Evolutionary conservation across 2,888 invertebrate genomes (phyloP).

Genomic region (Tetragonisca angustula): DNA sequence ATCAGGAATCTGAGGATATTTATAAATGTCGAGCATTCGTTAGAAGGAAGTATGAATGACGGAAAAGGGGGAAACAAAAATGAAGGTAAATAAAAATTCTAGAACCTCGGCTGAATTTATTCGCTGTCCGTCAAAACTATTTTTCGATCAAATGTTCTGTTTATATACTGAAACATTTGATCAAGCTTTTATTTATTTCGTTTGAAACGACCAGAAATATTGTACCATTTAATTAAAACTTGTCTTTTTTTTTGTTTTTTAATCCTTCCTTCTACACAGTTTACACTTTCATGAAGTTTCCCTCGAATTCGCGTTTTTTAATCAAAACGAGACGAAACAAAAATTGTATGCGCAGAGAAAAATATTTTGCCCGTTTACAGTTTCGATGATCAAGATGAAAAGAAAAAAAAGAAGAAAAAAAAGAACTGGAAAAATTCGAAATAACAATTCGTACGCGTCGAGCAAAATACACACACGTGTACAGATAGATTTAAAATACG

Average conservation of each 20-base stretch:
- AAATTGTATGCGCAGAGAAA: neutral
- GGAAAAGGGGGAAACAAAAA: neutral
- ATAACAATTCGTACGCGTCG: neutral
- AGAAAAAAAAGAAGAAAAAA: neutral
- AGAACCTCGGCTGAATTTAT: neutral
- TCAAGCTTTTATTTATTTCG: neutral
- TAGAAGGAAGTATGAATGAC: no score
- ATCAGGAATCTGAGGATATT: neutral
- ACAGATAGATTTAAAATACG: neutral
- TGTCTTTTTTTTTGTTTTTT: no score
- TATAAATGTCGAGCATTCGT: neutral
- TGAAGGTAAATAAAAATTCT: neutral
- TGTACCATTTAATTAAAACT: no score
- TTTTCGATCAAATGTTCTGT: neutral
- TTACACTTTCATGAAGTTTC: neutral
- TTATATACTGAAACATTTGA: neutral
- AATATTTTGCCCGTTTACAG: neutral
- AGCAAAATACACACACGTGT: neutral
- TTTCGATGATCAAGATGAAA: neutral
- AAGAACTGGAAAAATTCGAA: neutral
- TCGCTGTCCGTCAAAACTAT: neutral
- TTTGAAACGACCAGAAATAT: no score
- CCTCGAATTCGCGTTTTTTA: neutral
- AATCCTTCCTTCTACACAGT: neutral
- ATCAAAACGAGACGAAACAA: neutral